phyloP scores from a whole-genome alignment of 2,113 vertebrate species.

The Chionis minor region DNA sequence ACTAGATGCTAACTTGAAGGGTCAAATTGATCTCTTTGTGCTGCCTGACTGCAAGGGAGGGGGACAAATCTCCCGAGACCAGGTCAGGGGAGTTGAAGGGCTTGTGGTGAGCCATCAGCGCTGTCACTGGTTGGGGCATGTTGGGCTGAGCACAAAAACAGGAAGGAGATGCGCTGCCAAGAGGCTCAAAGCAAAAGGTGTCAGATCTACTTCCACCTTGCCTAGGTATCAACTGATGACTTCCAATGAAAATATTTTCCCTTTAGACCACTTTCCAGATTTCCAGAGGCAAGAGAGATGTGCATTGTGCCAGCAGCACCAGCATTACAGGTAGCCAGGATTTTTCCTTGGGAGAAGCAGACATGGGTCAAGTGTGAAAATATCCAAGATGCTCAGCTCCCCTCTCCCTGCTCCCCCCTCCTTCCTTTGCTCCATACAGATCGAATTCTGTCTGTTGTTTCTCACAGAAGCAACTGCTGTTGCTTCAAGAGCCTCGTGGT shows the following conservation, averaged over 20 bases:
- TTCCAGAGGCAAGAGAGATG: not conserved
- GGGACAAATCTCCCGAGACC: not conserved
- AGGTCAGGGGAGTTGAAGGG: not conserved
- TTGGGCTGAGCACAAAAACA: not conserved
- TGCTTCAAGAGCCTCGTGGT: not conserved
- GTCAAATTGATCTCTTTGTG: not conserved
- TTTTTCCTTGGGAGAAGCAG: not conserved
- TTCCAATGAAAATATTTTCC: conserved; percentile 56
- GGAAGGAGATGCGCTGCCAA: conserved; percentile 23
- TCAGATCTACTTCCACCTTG: conserved; percentile 30
- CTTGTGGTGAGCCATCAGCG: not conserved
- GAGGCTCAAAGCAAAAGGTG: conserved; percentile 14
- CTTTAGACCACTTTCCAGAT: not conserved
- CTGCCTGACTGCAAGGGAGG: not conserved
- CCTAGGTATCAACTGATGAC: not conserved
- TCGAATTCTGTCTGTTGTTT: not conserved
- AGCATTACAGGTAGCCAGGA: not conserved
- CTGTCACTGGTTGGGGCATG: not conserved
- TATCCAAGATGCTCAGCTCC: not conserved
- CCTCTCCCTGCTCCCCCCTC: not conserved
- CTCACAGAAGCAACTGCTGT: not conserved
- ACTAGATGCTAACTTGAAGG: accelerated
- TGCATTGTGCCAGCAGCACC: not conserved
- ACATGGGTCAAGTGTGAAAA: not conserved
- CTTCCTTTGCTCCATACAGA: not conserved